Conservation (phyloP, 2,888 invertebrate genomes). For the Theretra japonica region DNA sequence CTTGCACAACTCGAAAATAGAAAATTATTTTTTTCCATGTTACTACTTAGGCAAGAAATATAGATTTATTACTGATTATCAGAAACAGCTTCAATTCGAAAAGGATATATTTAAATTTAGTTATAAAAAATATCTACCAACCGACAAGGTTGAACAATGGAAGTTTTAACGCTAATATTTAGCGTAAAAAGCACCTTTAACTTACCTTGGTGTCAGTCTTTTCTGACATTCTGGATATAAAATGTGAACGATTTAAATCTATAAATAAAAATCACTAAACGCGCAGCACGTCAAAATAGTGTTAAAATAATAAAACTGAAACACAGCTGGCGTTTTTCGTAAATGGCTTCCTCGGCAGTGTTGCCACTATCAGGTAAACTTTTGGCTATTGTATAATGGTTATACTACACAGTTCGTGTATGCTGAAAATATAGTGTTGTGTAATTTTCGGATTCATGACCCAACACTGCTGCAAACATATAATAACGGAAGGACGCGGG, state of each 20-base stretch:
- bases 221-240: constrained; percentile 62
- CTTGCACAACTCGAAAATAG: constrained; percentile 7
- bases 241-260: neutral
- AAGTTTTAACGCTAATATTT: constrained; percentile 42
- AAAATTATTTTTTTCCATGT: neutral
- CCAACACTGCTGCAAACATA: too few relatives aligned
- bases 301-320: constrained; percentile 16
- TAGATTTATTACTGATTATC: neutral
- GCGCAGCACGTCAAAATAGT: constrained; percentile 23
- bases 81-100: neutral
- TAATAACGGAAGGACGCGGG: too few relatives aligned
- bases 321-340: constrained; percentile 37
- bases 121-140: constrained; percentile 58
- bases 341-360: constrained; percentile 38
- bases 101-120: constrained; percentile 7
- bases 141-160: constrained; percentile 72
- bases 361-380: constrained; percentile 5
- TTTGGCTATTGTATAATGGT: neutral
- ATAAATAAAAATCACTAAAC: neutral
- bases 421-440: too few relatives aligned
- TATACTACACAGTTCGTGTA: neutral
- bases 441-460: too few relatives aligned
- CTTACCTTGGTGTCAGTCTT: constrained; percentile 69
- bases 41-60: neutral
- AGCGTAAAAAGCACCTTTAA: constrained; percentile 35